Base-by-base conservation (phyloP, 2,113 vertebrate genomes). In the Edolisoma coerulescens region DNA sequence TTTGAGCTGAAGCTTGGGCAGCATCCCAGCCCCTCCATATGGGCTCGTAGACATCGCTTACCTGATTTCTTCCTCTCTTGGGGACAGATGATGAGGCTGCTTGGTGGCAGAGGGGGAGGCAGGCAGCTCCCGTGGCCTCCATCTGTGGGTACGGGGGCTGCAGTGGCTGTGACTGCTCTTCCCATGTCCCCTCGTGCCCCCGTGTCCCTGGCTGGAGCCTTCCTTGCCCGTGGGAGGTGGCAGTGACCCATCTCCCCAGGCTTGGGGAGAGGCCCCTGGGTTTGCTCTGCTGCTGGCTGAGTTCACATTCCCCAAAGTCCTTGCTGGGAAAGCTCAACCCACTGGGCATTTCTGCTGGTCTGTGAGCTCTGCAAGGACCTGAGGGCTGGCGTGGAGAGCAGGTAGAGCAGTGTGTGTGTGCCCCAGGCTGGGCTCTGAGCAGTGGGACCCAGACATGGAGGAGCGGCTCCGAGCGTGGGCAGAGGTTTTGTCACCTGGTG, bases 1-100 rank as follows among this genome's bases (percentile, higher is more conserved):
- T 95, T 53, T 10, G 45, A 69, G 91, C 70, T 89, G 85, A 92
- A 96, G 90, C 91, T 96, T 96, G 96, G 91, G 96, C 90, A 96
- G 80, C 88, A 26, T 91, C 88, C 86, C 92, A 94, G 77, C 75
- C 84, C 68, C 54, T 94, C 95, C 82, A 86, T 92, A 92, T 88
- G 93, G 90, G 76, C 70, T 65, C 14, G 30, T 63, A 83, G 83
- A 91, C 47, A 2, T 28, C 3, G 42, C 79, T 96, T 86, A 95
- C 95, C 90, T 95, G 90, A 88, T 93, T 77, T 8, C 75, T 10
- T 26, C 21, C 84, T 45, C 49, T 69, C 87, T 26, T 15, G 32
- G 56, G 61, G 75, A 83, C 24, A 77, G 19, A 15, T 1, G 6
- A 22, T 1, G 18, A 0, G 28, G 67, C 63, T 89, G 78, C 57